Percentiles rank a stretch among this genome's conserved stretches.
phyloP scores from a whole-genome alignment of 2,797 vertebrate species.

The Sciurus carolinensis region DNA sequence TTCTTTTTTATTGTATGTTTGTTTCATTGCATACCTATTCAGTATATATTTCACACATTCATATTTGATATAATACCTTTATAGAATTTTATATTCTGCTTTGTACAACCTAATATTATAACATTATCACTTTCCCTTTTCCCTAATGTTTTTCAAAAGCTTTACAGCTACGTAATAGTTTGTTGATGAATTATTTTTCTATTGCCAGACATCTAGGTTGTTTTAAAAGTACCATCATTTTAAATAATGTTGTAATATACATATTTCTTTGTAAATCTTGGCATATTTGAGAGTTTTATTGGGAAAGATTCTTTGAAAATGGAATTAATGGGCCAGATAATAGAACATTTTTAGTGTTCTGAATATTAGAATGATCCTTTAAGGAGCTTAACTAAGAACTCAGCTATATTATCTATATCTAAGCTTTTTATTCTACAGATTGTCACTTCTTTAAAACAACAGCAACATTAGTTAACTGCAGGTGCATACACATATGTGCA shows the following conservation, averaged over 20 bases:
- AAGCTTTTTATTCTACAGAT: neutral
- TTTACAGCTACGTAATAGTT: neutral
- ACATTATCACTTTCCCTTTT: neutral
- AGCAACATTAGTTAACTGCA: neutral
- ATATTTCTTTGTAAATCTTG: constrained; percentile 52
- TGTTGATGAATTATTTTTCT: constrained; percentile 13
- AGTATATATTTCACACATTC: neutral
- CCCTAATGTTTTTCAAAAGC: constrained; percentile 1
- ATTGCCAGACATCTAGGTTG: neutral
- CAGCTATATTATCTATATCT: neutral
- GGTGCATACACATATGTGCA: no score
- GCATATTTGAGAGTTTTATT: constrained; percentile 38
- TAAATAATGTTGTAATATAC: neutral
- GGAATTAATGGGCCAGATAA: neutral
- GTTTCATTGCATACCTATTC: neutral
- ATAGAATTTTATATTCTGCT: constrained; percentile 4
- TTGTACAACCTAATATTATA: constrained; percentile 44
- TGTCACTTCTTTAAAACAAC: neutral
- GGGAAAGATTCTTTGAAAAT: neutral
- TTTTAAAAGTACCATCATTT: constrained; percentile 7
- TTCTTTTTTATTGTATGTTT: neutral
- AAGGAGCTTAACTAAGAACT: neutral
- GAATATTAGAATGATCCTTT: neutral
- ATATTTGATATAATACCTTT: constrained; percentile 3
- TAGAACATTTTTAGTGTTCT: constrained; percentile 6